A percentile compares a stretch with the other conserved stretches of the same genome.
Evolutionary conservation across 2,888 invertebrate species (phyloP).

Genomic region (Sminthurides aquaticus): DNA sequence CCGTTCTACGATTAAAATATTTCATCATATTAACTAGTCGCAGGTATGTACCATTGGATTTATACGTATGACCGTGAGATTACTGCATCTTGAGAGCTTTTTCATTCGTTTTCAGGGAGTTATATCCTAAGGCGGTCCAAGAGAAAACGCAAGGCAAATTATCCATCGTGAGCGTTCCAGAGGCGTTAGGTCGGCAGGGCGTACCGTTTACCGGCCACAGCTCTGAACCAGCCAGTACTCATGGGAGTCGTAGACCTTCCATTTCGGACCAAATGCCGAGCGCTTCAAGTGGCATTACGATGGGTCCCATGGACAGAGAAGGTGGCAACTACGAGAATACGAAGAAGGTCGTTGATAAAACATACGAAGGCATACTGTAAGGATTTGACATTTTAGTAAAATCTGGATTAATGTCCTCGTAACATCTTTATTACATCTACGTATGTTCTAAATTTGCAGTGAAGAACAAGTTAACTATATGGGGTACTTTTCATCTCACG

Average conservation of each 20-base stretch:
- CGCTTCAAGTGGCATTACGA: not conserved
- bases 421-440: no score
- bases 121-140: slow-evolving; percentile 57
- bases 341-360: not conserved
- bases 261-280: slow-evolving; percentile 14
- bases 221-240: not conserved
- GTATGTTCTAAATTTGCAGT: slow-evolving; percentile 46
- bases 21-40: slow-evolving; percentile 57
- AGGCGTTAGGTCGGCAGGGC: slow-evolving; percentile 11
- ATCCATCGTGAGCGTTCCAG: slow-evolving; percentile 50
- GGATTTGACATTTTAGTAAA: not conserved
- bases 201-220: not conserved
- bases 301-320: not conserved
- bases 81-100: slow-evolving; percentile 3
- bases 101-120: slow-evolving; percentile 51
- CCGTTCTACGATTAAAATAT: slow-evolving; percentile 53
- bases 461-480: slow-evolving; percentile 62
- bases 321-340: not conserved
- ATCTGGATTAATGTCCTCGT: not conserved
- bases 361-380: slow-evolving; percentile 25
- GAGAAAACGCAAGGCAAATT: slow-evolving; percentile 59
- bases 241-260: slow-evolving; percentile 22
- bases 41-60: slow-evolving; percentile 47
- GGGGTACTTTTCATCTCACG: slow-evolving; percentile 62
- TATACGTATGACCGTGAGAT: slow-evolving; percentile 5